These are phyloP conservation scores for Mystacornis crossleyi DNA, from an alignment of 2,113 vertebrate species.

Conservation along the genomic window DNA sequence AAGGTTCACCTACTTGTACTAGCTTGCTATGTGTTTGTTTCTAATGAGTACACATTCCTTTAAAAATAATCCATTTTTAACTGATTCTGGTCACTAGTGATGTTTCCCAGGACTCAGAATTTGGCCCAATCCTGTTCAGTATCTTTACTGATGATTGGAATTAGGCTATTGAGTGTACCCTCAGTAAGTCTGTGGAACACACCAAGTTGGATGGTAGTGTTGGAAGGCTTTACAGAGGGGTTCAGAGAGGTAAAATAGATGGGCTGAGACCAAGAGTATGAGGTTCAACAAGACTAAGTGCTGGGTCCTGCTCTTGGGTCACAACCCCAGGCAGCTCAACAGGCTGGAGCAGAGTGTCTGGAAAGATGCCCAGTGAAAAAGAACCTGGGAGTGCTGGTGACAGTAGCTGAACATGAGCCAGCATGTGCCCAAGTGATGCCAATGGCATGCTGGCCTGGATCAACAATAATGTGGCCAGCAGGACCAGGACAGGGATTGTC, in stretches of 20 bases:
- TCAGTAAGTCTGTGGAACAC: neutral
- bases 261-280: neutral
- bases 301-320: neutral
- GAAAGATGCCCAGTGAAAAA: neutral
- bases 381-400: neutral
- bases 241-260: neutral
- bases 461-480: neutral
- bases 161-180: neutral
- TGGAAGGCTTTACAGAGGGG: neutral
- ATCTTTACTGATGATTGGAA: neutral
- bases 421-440: neutral
- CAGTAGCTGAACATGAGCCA: neutral
- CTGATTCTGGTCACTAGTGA: neutral
- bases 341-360: neutral
- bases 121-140: neutral
- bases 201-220: neutral
- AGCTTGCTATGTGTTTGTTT: neutral
- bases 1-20: neutral
- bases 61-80: neutral
- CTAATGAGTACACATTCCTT: neutral
- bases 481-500: neutral
- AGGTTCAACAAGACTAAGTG: neutral
- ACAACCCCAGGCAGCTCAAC: rapidly evolving
- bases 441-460: neutral
- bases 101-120: neutral